Evolutionary conservation across 2,888 invertebrate species (phyloP).

Genomic region (Agapetus fuscipes): DNA sequence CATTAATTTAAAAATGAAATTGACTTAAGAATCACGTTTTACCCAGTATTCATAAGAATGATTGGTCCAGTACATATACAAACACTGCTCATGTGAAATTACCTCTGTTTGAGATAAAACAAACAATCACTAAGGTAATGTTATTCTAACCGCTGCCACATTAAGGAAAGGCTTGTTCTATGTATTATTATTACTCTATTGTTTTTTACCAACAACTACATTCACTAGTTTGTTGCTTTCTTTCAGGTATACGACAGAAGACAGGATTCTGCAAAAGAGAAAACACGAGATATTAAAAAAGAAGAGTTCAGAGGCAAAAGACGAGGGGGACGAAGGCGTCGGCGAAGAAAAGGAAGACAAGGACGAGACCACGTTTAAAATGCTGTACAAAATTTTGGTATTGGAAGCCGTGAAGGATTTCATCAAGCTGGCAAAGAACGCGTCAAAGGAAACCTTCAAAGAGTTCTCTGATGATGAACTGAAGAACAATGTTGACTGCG

Average conservation of each 20-base stretch:
- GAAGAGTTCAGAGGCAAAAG: conserved; percentile 4
- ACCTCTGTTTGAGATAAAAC: too few species aligned
- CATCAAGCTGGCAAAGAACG: conserved; percentile 28
- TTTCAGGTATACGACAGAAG: conserved; percentile 28
- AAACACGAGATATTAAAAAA: conserved; percentile 8
- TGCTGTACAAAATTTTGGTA: conserved; percentile 9
- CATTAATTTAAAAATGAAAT: too few species aligned
- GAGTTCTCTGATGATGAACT: conserved; percentile 27
- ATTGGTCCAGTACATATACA: too few species aligned
- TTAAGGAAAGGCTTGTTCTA: too few species aligned
- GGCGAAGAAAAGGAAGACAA: conserved; percentile 26
- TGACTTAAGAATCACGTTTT: too few species aligned
- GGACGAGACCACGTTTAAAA: conserved; percentile 27
- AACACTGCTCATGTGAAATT: too few species aligned
- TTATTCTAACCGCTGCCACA: too few species aligned
- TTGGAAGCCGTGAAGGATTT: conserved; percentile 39
- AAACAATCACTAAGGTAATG: too few species aligned
- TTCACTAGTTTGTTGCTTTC: neutral
- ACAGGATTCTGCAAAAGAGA: conserved; percentile 19
- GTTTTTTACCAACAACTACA: neutral
- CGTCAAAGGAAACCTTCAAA: conserved; percentile 24
- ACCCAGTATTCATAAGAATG: too few species aligned
- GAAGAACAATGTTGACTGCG: conserved; percentile 29
- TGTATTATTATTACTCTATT: too few species aligned
- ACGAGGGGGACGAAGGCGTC: conserved; percentile 13